Percentiles rank a stretch among this genome's conserved stretches.
Evolutionary conservation across 2,113 vertebrate genomes (phyloP).

Genomic region (Aphyosemion australe): DNA sequence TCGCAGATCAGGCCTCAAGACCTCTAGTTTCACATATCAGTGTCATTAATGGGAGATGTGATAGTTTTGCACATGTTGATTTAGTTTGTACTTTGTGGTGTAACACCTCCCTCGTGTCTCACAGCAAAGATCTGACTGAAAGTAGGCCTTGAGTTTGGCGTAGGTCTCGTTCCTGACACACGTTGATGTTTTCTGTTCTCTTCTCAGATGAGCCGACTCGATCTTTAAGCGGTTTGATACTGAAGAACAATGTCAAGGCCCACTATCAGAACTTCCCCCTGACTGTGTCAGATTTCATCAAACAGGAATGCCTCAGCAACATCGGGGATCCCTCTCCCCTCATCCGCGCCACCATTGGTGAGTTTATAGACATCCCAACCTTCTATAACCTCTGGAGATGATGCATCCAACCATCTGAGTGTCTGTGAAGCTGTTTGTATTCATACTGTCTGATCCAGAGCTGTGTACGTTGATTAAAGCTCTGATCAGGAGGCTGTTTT

Average conservation of each 20-base stretch:
- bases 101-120: too few relatives aligned
- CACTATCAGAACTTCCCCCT: conserved; percentile 94
- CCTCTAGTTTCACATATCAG: too few relatives aligned
- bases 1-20: too few relatives aligned
- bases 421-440: conserved; percentile 59
- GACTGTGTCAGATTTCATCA: conserved; percentile 91
- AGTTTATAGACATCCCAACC: conserved; percentile 2
- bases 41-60: too few relatives aligned
- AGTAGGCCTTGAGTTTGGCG: too few relatives aligned
- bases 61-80: too few relatives aligned
- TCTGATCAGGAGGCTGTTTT: not conserved
- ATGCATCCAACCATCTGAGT: conserved; percentile 62
- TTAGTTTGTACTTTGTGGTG: too few relatives aligned
- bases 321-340: conserved; percentile 92
- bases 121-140: too few relatives aligned
- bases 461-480: not conserved
- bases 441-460: conserved; percentile 76
- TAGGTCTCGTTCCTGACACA: too few relatives aligned
- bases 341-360: conserved; percentile 92
- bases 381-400: conserved; percentile 46
- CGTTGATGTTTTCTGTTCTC: not conserved
- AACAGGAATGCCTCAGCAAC: conserved; percentile 94
- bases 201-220: conserved; percentile 92
- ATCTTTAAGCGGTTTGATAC: conserved; percentile 91
- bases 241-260: conserved; percentile 97